Conservation (phyloP, 2,888 invertebrate species). For the Kryphioiulus occultus region DNA sequence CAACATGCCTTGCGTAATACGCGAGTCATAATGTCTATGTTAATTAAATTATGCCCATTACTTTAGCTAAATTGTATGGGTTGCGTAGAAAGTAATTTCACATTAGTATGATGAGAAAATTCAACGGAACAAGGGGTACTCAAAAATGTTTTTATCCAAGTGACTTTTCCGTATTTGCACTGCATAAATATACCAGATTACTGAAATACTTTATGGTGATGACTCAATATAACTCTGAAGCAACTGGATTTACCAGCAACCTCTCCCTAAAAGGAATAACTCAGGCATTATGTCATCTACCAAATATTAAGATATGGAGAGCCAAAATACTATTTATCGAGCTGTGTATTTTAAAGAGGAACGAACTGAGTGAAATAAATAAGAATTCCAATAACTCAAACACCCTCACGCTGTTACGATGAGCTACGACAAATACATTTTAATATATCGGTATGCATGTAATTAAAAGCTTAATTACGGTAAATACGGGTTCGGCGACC, state of each 20-base stretch:
- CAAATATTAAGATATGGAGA: not conserved
- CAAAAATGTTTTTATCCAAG: not conserved
- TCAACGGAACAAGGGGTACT: not conserved
- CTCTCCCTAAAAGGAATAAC: not conserved
- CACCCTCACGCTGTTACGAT: not conserved
- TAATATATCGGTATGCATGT: too few relatives aligned
- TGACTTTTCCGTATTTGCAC: not conserved
- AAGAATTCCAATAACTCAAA: not conserved
- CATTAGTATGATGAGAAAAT: too few relatives aligned
- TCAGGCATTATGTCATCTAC: not conserved
- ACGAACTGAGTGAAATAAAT: not conserved
- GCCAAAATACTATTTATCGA: not conserved
- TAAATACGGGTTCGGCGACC: too few relatives aligned
- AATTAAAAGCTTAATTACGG: too few relatives aligned
- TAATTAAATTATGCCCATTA: too few relatives aligned
- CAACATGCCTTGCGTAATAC: too few relatives aligned
- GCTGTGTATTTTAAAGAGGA: conserved; percentile 20
- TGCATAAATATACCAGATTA: not conserved
- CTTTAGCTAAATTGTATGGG: too few relatives aligned
- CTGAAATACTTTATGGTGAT: conserved; percentile 4
- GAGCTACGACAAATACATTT: too few relatives aligned
- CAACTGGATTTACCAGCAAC: not conserved
- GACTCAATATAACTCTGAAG: conserved; percentile 3
- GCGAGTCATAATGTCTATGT: too few relatives aligned
- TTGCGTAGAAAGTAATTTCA: too few relatives aligned